phyloP scores from a whole-genome alignment of 1,140 invertebrate species.

The Drosophila melanica region DNA sequence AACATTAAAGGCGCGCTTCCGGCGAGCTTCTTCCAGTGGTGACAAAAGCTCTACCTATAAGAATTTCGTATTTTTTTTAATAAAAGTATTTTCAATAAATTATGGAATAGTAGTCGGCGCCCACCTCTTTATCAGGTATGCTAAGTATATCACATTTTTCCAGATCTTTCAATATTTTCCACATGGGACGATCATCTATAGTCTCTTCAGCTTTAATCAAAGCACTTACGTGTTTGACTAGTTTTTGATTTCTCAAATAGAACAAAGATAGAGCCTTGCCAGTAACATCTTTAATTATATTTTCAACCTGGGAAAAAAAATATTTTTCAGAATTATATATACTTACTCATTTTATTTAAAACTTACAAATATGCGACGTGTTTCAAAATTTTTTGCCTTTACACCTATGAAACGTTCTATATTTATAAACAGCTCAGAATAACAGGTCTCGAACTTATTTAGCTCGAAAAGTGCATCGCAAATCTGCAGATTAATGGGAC shows the following conservation, averaged over 20 bases:
- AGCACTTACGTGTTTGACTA: conserved; percentile 32
- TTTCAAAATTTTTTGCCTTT: conserved; percentile 54
- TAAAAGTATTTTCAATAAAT: too few species aligned
- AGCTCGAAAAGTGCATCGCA: conserved; percentile 71
- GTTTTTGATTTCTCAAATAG: conserved; percentile 51
- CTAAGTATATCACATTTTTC: conserved; percentile 74
- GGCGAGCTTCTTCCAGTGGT: conserved; percentile 65
- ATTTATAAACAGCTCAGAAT: conserved; percentile 53
- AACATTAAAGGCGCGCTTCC: conserved; percentile 69
- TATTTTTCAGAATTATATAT: not conserved
- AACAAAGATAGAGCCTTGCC: conserved; percentile 53
- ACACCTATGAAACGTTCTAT: conserved; percentile 53
- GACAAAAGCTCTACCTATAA: conserved; percentile 47
- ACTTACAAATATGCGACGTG: conserved; percentile 57
- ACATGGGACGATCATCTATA: conserved; percentile 61
- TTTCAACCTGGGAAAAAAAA: conserved; percentile 42
- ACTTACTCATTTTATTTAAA: not conserved
- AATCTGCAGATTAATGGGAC: conserved; percentile 60
- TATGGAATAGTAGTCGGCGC: not conserved
- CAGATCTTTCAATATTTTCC: conserved; percentile 70
- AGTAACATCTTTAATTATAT: conserved; percentile 65
- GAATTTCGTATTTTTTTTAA: too few species aligned
- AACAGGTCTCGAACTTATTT: conserved; percentile 69
- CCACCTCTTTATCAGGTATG: conserved; percentile 60
- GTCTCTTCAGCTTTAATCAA: conserved; percentile 35